phyloP scores from a whole-genome alignment of 2,113 vertebrate genomes.

The Hirundichthys speculiger region DNA sequence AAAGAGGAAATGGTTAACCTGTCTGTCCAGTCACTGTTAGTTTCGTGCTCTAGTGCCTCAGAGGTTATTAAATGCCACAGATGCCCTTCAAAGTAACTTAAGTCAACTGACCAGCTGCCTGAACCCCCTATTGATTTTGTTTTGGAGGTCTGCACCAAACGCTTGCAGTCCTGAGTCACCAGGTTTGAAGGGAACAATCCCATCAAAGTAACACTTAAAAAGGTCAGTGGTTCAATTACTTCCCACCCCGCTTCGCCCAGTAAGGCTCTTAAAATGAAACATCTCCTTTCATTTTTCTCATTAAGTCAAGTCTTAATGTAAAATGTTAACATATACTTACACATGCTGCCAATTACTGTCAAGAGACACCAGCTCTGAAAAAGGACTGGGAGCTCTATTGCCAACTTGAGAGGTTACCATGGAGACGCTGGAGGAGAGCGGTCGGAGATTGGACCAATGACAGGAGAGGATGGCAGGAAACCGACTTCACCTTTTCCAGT shows the following conservation, averaged over 20 bases:
- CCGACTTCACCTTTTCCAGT: slow-evolving; percentile 1
- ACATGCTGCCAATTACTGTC: slow-evolving; percentile 47
- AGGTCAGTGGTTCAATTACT: slow-evolving; percentile 65
- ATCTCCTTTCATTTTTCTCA: slow-evolving; percentile 37
- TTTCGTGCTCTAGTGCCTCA: not conserved
- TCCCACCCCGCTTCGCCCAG: slow-evolving; percentile 31
- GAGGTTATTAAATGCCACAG: not conserved
- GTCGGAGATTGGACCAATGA: slow-evolving; percentile 16
- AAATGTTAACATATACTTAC: slow-evolving; percentile 49
- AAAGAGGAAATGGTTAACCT: not conserved
- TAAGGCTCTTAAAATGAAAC: slow-evolving; percentile 32
- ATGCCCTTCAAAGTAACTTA: slow-evolving; percentile 9
- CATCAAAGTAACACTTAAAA: slow-evolving; percentile 51
- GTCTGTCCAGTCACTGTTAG: not conserved
- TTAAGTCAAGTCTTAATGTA: slow-evolving; percentile 44
- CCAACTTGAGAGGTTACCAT: slow-evolving; percentile 38
- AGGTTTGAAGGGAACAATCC: slow-evolving; percentile 21
- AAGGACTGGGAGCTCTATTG: not conserved
- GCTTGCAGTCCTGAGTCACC: slow-evolving; percentile 24
- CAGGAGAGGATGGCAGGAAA: not conserved
- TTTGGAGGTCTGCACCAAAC: slow-evolving; percentile 6
- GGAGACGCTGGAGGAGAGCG: slow-evolving; percentile 10
- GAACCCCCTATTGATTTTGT: slow-evolving; percentile 35
- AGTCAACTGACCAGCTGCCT: not conserved
- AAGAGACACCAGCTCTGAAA: slow-evolving; percentile 24